Conservation (phyloP, 2,888 invertebrate species). For the Linnaemya tessellans region DNA sequence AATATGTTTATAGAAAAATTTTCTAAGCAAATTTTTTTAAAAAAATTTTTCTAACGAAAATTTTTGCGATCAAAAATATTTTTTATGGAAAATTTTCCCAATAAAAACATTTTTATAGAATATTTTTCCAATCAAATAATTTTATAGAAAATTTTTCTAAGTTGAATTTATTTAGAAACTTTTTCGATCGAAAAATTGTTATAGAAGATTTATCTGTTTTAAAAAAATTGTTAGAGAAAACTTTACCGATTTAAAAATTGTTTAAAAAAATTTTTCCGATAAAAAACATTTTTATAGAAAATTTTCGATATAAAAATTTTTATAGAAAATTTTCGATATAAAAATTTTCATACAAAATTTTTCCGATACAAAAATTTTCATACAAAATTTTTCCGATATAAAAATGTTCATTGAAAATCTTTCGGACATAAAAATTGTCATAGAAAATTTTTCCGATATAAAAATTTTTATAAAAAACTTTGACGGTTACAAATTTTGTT, state of each 20-base stretch:
- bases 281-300: background rate
- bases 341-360: background rate
- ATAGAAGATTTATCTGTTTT: background rate
- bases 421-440: background rate
- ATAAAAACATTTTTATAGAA: too few relatives aligned
- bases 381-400: too few relatives aligned
- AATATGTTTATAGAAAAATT: too few relatives aligned
- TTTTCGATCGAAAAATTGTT: background rate
- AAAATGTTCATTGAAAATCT: background rate
- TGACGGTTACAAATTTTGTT: too few relatives aligned
- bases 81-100: background rate
- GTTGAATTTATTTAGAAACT: background rate
- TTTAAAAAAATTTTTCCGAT: background rate
- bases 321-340: background rate
- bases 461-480: too few relatives aligned
- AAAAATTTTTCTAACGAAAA: background rate
- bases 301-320: background rate
- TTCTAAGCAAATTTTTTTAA: too few relatives aligned
- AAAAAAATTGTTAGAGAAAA: background rate
- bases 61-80: background rate
- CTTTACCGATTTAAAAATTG: background rate
- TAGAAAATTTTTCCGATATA: background rate
- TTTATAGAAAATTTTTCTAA: too few relatives aligned
- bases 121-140: too few relatives aligned
- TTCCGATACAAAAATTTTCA: too few relatives aligned